phyloP scores from a whole-genome alignment of 2,888 invertebrate genomes.

The Eulithis testata region DNA sequence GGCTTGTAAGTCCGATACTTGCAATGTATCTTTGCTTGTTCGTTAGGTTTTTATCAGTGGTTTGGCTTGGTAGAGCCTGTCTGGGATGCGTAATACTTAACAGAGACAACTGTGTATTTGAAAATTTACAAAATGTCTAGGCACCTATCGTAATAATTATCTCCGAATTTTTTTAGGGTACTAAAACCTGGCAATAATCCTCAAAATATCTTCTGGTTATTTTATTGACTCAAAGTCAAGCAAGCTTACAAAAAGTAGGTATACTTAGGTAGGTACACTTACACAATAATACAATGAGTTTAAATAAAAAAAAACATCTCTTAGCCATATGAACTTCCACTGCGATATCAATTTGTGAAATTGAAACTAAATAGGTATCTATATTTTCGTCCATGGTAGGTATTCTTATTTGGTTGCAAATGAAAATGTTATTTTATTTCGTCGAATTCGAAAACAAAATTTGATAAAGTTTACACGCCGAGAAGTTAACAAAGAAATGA shows the following conservation, averaged over 20 bases:
- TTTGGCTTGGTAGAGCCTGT: neutral
- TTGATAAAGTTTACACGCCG: slow-evolving; percentile 21
- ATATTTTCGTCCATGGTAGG: neutral
- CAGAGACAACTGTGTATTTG: too few species aligned
- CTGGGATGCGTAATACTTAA: too few species aligned
- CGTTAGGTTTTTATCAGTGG: neutral
- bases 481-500: slow-evolving; percentile 25
- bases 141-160: too few species aligned
- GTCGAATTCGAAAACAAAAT: slow-evolving; percentile 16
- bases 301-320: neutral
- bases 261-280: too few species aligned
- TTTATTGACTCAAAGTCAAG: too few species aligned
- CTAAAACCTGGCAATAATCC: too few species aligned
- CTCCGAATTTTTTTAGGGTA: too few species aligned
- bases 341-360: slow-evolving; percentile 3
- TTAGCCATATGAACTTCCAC: neutral
- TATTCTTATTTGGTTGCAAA: slow-evolving; percentile 3
- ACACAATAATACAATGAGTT: too few species aligned
- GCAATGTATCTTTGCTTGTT: neutral
- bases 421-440: slow-evolving; percentile 11
- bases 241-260: too few species aligned
- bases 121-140: too few species aligned
- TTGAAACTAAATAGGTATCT: neutral
- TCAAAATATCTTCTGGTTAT: too few species aligned
- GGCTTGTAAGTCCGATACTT: slow-evolving; percentile 12